Evolutionary conservation across 2,888 invertebrate species (phyloP).

Genomic region (Nephrotoma guestfalica): DNA sequence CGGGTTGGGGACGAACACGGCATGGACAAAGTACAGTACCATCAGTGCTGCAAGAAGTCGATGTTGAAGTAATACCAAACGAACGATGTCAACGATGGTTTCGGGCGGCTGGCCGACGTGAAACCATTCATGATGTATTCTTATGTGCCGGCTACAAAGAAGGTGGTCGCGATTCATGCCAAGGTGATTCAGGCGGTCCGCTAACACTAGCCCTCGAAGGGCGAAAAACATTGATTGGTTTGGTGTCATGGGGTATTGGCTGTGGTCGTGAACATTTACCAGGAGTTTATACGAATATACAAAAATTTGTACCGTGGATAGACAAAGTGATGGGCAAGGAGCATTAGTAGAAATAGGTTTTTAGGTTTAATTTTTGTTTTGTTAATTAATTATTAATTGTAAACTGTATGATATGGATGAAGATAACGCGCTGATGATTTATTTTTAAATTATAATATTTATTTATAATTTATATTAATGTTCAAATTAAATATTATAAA

Average conservation of each 20-base stretch:
- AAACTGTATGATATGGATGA: neutral
- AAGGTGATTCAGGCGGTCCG: conserved; percentile 75
- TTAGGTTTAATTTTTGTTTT: neutral
- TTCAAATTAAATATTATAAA: neutral
- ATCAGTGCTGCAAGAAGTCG: conserved; percentile 69
- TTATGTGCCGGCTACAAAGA: conserved; percentile 88
- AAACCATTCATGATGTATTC: conserved; percentile 88
- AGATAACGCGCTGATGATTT: neutral
- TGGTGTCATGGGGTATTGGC: conserved; percentile 83
- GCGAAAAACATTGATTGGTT: conserved; percentile 70
- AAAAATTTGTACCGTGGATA: conserved; percentile 85
- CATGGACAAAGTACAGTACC: conserved; percentile 83
- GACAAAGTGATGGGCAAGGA: conserved; percentile 56
- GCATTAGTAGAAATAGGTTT: conserved; percentile 8
- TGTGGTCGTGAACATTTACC: conserved; percentile 82
- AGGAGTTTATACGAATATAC: conserved; percentile 84
- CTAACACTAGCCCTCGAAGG: conserved; percentile 76
- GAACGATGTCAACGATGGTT: conserved; percentile 89
- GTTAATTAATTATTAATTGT: neutral
- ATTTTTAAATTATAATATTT: neutral
- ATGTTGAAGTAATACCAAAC: conserved; percentile 76
- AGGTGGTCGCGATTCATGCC: conserved; percentile 60
- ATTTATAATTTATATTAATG: neutral
- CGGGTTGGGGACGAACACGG: conserved; percentile 83
- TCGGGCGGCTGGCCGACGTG: conserved; percentile 72